phyloP scores from a whole-genome alignment of 2,888 invertebrate species.

The Heliconius erato region DNA sequence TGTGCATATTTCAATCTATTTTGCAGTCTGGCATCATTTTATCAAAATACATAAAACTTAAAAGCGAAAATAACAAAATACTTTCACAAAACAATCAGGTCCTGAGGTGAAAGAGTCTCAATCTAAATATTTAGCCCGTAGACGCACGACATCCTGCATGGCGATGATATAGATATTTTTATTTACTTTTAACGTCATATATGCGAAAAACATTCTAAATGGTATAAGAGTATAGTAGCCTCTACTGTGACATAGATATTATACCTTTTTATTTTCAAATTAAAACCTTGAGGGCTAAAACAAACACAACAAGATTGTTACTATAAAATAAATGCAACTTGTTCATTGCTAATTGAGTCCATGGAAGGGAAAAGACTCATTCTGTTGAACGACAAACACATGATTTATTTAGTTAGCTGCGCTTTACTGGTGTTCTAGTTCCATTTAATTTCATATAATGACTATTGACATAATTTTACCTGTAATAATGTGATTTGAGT shows the following conservation, averaged over 20 bases:
- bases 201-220: conserved; percentile 6
- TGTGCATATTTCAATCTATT: conserved; percentile 7
- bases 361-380: not conserved
- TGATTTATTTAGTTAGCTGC: not conserved
- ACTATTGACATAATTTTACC: not conserved
- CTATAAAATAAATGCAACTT: not conserved
- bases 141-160: conserved; percentile 3
- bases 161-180: not conserved
- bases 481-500: not conserved
- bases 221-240: not conserved
- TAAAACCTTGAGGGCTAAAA: conserved; percentile 13
- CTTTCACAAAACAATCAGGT: not conserved
- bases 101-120: not conserved
- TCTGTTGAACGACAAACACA: not conserved
- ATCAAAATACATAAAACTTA: not conserved
- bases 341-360: conserved; percentile 1
- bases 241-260: conserved; percentile 10
- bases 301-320: conserved; percentile 14
- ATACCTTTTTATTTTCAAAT: conserved; percentile 18
- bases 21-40: not conserved
- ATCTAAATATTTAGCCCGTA: conserved; percentile 5
- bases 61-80: not conserved
- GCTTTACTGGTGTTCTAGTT: not conserved
- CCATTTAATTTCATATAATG: not conserved
- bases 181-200: not conserved